Evolutionary conservation across 1,140 invertebrate species (phyloP).

Genomic region (Ostrea denselamellosa): DNA sequence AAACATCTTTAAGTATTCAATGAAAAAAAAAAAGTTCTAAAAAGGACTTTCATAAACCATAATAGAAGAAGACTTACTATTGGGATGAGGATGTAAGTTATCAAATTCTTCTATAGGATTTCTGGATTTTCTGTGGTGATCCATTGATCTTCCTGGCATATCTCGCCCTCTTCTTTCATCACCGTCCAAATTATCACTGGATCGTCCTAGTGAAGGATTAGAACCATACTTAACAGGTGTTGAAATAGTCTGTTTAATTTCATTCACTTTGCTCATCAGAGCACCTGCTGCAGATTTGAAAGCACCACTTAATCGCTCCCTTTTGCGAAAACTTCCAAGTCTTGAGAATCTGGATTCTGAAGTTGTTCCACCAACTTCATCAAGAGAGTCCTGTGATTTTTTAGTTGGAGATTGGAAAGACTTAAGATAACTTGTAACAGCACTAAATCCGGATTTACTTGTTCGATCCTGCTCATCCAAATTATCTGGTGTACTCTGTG

Average conservation of each 20-base stretch:
- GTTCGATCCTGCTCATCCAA: constrained; percentile 49
- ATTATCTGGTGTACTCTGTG: constrained; percentile 65
- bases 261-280: constrained; percentile 90
- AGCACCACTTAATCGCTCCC: constrained; percentile 72
- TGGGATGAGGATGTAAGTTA: not conserved
- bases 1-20: no score
- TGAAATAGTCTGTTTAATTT: constrained; percentile 92
- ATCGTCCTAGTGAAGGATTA: constrained; percentile 59
- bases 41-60: not conserved
- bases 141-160: constrained; percentile 16
- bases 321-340: constrained; percentile 65
- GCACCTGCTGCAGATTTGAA: constrained; percentile 86
- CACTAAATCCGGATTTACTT: constrained; percentile 39
- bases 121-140: constrained; percentile 33
- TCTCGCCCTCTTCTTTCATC: constrained; percentile 44
- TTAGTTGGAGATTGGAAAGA: constrained; percentile 52
- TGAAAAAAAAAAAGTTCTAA: not conserved
- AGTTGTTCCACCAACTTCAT: constrained; percentile 48
- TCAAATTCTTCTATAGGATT: constrained; percentile 27
- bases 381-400: constrained; percentile 60
- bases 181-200: constrained; percentile 47
- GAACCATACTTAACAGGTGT: constrained; percentile 71
- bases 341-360: constrained; percentile 58
- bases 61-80: constrained; percentile 1
- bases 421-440: constrained; percentile 50